Conservation (phyloP, 2,797 vertebrate genomes). For the Mormyrus hasselquistii region DNA sequence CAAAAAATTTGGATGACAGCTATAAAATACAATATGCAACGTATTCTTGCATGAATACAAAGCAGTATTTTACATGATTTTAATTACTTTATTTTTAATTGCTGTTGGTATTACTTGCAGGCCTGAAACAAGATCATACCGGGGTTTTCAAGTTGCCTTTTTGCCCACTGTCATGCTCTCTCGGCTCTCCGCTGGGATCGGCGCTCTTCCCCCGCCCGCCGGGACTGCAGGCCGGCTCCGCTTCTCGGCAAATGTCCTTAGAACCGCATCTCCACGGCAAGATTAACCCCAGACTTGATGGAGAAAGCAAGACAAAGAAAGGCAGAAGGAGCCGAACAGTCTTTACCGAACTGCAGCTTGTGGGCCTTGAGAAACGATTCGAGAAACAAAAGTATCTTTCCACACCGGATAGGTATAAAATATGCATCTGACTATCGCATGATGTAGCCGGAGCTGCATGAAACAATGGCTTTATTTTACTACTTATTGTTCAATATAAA, state of each 20-base stretch:
- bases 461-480: background rate
- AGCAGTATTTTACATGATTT: background rate
- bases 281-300: conserved; percentile 73
- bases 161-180: conserved; percentile 78
- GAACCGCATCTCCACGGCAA: conserved; percentile 65
- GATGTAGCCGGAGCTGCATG: background rate
- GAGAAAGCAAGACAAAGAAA: conserved; percentile 80
- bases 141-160: conserved; percentile 91
- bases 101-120: conserved; percentile 37
- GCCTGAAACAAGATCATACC: conserved; percentile 84
- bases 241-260: conserved; percentile 78
- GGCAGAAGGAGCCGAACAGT: conserved; percentile 91
- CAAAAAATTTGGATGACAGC: background rate
- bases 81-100: background rate
- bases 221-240: conserved; percentile 67
- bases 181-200: conserved; percentile 67
- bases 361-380: conserved; percentile 97
- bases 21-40: background rate
- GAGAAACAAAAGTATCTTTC: conserved; percentile 99
- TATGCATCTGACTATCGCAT: background rate
- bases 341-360: conserved; percentile 94
- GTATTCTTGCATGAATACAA: background rate
- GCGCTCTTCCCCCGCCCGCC: conserved; percentile 74
- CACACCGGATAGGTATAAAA: conserved; percentile 85
- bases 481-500: background rate